phyloP scores from a whole-genome alignment of 2,113 vertebrate genomes.

The Catharus minimus region DNA sequence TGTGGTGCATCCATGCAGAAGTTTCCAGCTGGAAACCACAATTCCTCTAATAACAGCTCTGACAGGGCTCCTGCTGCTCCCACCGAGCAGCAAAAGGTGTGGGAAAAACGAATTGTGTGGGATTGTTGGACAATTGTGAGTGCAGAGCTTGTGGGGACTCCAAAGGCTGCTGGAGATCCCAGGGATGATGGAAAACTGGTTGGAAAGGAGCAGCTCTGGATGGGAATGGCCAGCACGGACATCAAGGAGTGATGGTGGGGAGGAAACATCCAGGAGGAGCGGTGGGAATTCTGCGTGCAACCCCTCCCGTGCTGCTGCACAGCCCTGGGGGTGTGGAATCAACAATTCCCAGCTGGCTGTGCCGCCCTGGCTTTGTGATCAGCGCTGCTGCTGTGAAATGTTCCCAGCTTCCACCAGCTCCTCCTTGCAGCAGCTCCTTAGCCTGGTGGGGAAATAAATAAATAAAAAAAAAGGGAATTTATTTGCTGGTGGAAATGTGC shows the following conservation, averaged over 20 bases:
- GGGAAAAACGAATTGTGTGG: not conserved
- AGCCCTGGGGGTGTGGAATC: not conserved
- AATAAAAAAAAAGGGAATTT: not conserved
- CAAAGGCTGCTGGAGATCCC: not conserved
- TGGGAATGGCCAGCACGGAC: not conserved
- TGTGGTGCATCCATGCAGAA: not conserved
- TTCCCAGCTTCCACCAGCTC: not conserved
- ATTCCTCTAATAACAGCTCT: not conserved
- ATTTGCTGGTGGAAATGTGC: not conserved
- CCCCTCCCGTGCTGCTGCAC: not conserved
- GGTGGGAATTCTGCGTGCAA: not conserved
- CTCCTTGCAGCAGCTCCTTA: not conserved
- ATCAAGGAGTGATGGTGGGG: not conserved
- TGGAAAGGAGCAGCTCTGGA: not conserved
- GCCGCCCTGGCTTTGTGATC: not conserved
- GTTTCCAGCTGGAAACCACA: not conserved
- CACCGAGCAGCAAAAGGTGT: not conserved
- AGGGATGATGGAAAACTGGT: not conserved
- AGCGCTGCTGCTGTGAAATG: not conserved
- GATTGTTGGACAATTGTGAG: not conserved
- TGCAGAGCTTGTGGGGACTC: not conserved
- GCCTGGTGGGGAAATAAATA: not conserved
- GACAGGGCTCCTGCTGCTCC: not conserved
- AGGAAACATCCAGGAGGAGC: not conserved
- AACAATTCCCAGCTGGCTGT: not conserved